Evolutionary conservation across 2,888 invertebrate genomes (phyloP), one percentile per base, ranked within the genome.

Genomic region (Clanis bilineata): DNA sequence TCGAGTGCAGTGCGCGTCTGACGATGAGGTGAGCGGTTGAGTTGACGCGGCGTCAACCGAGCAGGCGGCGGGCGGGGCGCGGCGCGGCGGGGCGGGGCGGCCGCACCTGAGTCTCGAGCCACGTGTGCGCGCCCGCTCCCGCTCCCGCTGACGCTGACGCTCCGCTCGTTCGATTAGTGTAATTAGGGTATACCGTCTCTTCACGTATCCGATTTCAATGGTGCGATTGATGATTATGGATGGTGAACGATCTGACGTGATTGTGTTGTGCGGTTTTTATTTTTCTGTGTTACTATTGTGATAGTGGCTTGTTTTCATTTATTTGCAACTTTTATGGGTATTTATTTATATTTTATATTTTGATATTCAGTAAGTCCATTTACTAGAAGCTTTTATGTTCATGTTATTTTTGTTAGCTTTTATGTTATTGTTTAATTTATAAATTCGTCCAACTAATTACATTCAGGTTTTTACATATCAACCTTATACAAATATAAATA

Each of bases 1-100:
- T 88, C 86, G 90, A 90, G 87, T 90, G 88, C 86, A 86, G 88
- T 84, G 85, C 85, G 87, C 86, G 84, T 85, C 83, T 85, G 85
- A 83, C 85, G 81, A 79, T 74, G 83, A 85, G 85, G 86, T 85
- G 84, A 85, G 82, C 83, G 85, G 79, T 76, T 77, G 79, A 75
- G 76, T 76, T 80, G 82, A 76, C 80, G 80, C 79, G 82, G 79
- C 79, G 80, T 75, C 81, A 76, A 73, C 82, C 79, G 51, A 77
- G 76, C 62, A 70, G 73, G 73, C 81, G 77, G 79, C 74, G 80
- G 78, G 77, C 79, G 79, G 82, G 81, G 83, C 77, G 75, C 77
- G 75, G 73, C 76, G 77, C 72, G 73, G 77, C 72, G 73, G 68
- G 78, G 73, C 85, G 90, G 87, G 89, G 85, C 90, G 85, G 89